Evolutionary conservation across 2,888 invertebrate species (phyloP), one percentile per base, ranked within the genome.

Genomic region (Glaucopsyche alexis): DNA sequence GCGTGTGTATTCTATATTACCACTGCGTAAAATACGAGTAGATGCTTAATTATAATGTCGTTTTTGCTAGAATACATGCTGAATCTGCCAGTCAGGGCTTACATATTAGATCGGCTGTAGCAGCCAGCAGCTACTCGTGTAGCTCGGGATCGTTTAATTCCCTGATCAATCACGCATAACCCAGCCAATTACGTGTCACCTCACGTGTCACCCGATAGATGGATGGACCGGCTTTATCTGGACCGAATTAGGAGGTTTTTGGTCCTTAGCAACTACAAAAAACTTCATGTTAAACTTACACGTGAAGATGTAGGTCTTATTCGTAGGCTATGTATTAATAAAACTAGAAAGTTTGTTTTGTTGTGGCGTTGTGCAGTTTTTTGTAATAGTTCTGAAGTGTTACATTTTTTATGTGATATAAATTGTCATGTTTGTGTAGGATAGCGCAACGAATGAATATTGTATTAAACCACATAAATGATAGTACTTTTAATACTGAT

Each of bases 81-180:
- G 16, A 45, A 67, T 67, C 29, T 67, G 42, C n/a, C 73, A 67
- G 52, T 52, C 45, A 42, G 52, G 60, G 60, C 13, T 60, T 60
- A 60, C 29, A 60, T 60, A 60, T 60, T 60, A 60, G 60, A 60
- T 60, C 60, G 29, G 60, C 13, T 60, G 60, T 60, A 13, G 69
- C 14, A 49, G 29, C 14, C 16, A 19, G 45, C 67, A 19, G 29
- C 16, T 6, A 8, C 42, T 6, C 42, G 42, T 6, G 52, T 55
- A 16, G 67, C 38, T 64, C 55, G 75, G 72, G 14, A 67, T 40
- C 74, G 55, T 71, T 71, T 74, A 74, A 74, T 74, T 74, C 60
- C 65, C 66, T 69, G 67, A 69, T 74, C 72, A 60, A 74, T 72
- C 69, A 60, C 60, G 71, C 60, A 60, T 19, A 71, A 52, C 47